These are phyloP conservation scores for Alloscopus bannaensis DNA, from an alignment of 2,888 invertebrate genomes.

Conservation along the genomic window DNA sequence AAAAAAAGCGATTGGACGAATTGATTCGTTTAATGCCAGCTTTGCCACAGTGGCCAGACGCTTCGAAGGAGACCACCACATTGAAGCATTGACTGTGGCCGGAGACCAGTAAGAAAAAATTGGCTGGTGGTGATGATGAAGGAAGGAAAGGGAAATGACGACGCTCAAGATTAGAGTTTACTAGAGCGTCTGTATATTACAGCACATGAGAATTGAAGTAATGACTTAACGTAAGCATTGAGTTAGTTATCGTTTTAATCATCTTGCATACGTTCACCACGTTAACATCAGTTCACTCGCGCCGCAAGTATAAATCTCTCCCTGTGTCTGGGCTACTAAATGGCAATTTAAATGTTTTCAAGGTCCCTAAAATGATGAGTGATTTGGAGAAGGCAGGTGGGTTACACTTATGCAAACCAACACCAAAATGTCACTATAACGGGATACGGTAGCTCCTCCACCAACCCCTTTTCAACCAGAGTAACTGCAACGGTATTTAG, in stretches of 20 bases:
- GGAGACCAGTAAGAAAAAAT: constrained; percentile 17
- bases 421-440: background rate
- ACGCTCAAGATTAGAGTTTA: no score
- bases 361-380: background rate
- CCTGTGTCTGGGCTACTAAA: constrained; percentile 4
- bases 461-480: no score
- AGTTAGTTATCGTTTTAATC: constrained; percentile 31
- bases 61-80: constrained; percentile 53
- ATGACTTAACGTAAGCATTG: no score
- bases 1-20: background rate
- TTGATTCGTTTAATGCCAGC: constrained; percentile 23
- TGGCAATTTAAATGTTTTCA: constrained; percentile 1
- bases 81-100: constrained; percentile 40
- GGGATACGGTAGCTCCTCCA: background rate
- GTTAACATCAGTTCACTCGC: no score
- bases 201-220: no score
- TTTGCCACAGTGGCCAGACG: constrained; percentile 12
- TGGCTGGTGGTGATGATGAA: constrained; percentile 29
- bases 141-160: constrained; percentile 11
- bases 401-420: background rate
- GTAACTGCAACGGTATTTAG: background rate
- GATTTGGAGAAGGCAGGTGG: constrained; percentile 2
- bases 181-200: no score
- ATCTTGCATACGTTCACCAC: background rate
- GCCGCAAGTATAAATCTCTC: constrained; percentile 7